phyloP scores from a whole-genome alignment of 2,888 invertebrate genomes.

The Patella pellucida region DNA sequence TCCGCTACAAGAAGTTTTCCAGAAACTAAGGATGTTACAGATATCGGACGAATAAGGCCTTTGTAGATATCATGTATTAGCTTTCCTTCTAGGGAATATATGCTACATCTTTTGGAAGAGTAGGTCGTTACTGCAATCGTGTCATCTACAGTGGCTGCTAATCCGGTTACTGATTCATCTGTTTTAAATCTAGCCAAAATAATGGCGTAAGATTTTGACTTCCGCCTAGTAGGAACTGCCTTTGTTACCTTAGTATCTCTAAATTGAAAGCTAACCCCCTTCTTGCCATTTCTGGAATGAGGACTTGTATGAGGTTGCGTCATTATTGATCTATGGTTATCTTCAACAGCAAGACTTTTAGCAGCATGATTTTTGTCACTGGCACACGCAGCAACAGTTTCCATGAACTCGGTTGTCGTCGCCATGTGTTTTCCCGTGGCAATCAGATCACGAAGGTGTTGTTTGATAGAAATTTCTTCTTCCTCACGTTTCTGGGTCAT shows the following conservation, averaged over 20 bases:
- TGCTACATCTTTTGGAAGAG: background rate
- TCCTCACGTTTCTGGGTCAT: background rate
- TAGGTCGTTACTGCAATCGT: conserved; percentile 2
- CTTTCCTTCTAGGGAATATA: background rate
- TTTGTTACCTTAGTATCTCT: too few species aligned
- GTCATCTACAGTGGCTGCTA: conserved; percentile 7
- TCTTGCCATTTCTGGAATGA: too few species aligned
- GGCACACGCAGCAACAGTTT: background rate
- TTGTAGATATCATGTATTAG: background rate
- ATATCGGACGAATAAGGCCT: conserved; percentile 2
- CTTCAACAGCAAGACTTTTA: too few species aligned
- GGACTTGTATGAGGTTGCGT: too few species aligned
- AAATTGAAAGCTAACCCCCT: too few species aligned
- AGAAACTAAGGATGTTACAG: background rate
- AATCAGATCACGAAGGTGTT: background rate
- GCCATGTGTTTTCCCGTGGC: background rate
- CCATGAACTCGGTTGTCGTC: background rate
- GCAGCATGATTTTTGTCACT: background rate
- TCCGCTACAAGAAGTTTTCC: conserved; percentile 26
- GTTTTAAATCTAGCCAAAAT: background rate
- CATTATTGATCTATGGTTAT: too few species aligned
- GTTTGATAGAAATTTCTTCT: background rate
- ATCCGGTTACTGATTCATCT: conserved; percentile 8
- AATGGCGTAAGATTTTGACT: background rate
- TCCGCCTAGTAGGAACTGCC: too few species aligned